phyloP scores from a whole-genome alignment of 2,888 invertebrate species.

The Griposia aprilina region DNA sequence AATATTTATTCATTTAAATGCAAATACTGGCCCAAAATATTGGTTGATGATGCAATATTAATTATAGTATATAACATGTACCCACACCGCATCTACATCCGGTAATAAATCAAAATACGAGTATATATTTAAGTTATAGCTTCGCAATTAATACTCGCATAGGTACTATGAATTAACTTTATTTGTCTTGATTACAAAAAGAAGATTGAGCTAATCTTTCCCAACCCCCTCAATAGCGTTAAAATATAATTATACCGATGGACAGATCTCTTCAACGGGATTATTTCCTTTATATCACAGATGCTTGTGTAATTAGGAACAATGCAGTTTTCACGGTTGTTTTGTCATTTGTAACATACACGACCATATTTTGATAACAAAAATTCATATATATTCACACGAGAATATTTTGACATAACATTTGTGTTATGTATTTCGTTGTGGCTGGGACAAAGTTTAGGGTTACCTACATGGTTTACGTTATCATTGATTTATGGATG shows the following conservation, averaged over 20 bases:
- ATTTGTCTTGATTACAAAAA: neutral
- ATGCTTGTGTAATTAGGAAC: neutral
- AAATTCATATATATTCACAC: constrained; percentile 2
- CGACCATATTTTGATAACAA: constrained; percentile 23
- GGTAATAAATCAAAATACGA: constrained; percentile 17
- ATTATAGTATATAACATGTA: constrained; percentile 7
- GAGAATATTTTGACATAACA: constrained; percentile 20
- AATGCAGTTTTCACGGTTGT: neutral
- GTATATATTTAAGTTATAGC: neutral
- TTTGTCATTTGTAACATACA: constrained; percentile 18
- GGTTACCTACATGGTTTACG: neutral
- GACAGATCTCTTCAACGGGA: neutral
- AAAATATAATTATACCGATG: neutral
- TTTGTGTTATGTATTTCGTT: constrained; percentile 12
- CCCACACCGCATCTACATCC: neutral
- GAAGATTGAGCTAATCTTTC: neutral
- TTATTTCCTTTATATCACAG: constrained; percentile 2
- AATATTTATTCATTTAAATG: constrained; percentile 44
- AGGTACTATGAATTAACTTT: neutral
- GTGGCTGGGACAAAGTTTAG: neutral
- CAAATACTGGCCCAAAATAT: constrained; percentile 47
- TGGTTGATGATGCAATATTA: constrained; percentile 35
- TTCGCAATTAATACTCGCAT: neutral
- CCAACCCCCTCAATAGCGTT: neutral
- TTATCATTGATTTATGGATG: neutral